Percentiles rank a stretch among this genome's conserved stretches.
Conservation (phyloP, 2,113 vertebrate genomes). For the Proteles cristata region DNA sequence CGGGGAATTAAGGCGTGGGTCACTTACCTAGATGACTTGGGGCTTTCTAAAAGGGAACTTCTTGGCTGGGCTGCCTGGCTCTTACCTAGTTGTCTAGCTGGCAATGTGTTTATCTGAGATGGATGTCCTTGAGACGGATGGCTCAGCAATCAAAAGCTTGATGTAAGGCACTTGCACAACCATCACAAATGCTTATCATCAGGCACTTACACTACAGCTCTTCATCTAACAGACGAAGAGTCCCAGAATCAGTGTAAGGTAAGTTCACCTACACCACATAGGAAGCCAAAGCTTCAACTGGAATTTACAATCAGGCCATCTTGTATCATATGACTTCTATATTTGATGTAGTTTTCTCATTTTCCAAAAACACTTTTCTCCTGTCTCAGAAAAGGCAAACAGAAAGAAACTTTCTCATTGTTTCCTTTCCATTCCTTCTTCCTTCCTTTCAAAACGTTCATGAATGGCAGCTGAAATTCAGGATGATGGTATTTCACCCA, state of each 20-base stretch:
- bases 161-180: background rate
- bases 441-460: background rate
- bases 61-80: too few relatives aligned
- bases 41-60: background rate
- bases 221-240: background rate
- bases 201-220: background rate
- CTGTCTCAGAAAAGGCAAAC: background rate
- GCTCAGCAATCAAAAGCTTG: background rate
- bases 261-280: background rate
- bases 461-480: constrained; percentile 4
- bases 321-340: background rate
- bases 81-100: background rate
- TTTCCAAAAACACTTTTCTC: background rate
- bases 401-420: background rate
- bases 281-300: background rate
- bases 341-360: background rate
- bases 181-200: background rate
- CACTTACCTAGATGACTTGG: background rate
- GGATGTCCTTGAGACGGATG: background rate
- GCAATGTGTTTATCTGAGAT: background rate
- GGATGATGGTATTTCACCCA: background rate
- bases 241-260: background rate
- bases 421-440: background rate
- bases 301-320: background rate
- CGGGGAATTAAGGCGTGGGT: background rate